Evolutionary conservation across 2,113 vertebrate genomes (phyloP).

Genomic region (Tachycineta bicolor): DNA sequence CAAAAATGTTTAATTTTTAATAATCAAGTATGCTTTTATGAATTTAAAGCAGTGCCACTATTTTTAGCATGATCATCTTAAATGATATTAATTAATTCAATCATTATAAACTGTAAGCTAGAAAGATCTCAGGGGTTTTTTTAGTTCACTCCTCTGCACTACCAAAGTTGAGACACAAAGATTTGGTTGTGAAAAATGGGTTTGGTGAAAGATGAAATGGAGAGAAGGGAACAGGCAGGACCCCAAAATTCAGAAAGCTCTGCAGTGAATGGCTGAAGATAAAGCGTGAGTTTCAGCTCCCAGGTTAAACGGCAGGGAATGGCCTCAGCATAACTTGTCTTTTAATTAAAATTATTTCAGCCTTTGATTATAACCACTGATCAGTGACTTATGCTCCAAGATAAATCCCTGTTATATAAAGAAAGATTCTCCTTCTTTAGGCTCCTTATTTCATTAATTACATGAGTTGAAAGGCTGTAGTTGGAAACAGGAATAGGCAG

Average conservation of each 20-base stretch:
- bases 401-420: neutral
- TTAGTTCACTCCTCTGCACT: neutral
- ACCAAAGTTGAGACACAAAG: neutral
- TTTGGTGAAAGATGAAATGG: neutral
- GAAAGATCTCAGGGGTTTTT: neutral
- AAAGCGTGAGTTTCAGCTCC: neutral
- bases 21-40: neutral
- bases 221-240: neutral
- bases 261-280: neutral
- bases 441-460: neutral
- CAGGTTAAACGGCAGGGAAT: neutral
- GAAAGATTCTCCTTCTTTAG: neutral
- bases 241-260: neutral
- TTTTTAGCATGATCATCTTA: neutral
- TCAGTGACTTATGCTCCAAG: neutral
- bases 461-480: fast-evolving
- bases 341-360: neutral
- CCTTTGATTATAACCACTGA: neutral
- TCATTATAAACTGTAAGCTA: neutral
- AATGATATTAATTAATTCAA: neutral
- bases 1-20: neutral
- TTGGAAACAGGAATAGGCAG: neutral
- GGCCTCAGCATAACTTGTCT: neutral
- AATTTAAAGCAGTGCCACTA: neutral
- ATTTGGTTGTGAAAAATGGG: neutral